Evolutionary conservation across 2,113 vertebrate genomes (phyloP).

Genomic region (Rhea pennata): DNA sequence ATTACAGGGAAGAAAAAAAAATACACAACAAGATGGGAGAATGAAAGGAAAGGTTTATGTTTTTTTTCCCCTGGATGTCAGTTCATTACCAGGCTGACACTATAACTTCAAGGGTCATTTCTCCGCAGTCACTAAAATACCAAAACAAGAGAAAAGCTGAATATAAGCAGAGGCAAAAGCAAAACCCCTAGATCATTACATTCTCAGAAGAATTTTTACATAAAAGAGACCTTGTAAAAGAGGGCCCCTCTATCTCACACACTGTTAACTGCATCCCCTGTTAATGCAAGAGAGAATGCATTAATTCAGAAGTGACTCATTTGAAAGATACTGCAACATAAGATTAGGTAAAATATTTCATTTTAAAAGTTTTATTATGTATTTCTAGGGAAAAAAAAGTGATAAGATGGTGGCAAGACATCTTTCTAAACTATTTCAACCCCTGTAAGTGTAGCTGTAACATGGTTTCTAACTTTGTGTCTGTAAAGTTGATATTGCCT

Average conservation of each 20-base stretch:
- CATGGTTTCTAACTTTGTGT: neutral
- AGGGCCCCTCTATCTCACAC: neutral
- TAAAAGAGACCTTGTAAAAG: constrained; percentile 50
- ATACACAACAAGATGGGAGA: neutral
- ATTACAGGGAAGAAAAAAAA: constrained; percentile 61
- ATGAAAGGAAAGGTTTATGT: constrained; percentile 68
- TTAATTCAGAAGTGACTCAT: neutral
- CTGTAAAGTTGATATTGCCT: neutral
- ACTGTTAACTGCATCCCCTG: neutral
- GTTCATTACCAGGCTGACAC: constrained; percentile 74
- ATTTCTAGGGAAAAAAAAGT: neutral
- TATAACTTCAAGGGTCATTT: constrained; percentile 78
- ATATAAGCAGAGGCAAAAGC: constrained; percentile 24
- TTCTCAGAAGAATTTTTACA: constrained; percentile 61
- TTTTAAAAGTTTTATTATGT: neutral
- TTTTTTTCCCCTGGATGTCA: constrained; percentile 48
- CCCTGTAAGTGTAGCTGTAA: neutral
- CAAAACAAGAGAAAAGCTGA: constrained; percentile 61
- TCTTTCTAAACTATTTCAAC: neutral
- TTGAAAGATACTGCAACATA: neutral
- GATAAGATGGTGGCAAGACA: neutral
- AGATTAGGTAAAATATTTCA: neutral
- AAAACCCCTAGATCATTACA: constrained; percentile 30
- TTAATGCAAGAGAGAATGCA: neutral
- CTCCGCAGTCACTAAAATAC: constrained; percentile 72